phyloP scores from a whole-genome alignment of 1,140 invertebrate species.

The Battus philenor region DNA sequence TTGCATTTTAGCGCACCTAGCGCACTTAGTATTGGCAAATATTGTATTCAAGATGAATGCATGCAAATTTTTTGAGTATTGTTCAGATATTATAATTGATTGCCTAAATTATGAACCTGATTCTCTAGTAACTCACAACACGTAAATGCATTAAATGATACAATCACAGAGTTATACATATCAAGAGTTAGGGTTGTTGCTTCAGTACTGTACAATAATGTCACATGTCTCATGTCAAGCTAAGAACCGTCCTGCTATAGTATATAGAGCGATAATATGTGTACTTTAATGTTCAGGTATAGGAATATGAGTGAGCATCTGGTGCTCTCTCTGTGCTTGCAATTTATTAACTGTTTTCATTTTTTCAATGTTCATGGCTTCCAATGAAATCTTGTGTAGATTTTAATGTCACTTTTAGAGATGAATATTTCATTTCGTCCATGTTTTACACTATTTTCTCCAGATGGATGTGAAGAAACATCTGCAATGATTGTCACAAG shows the following conservation, averaged over 20 bases:
- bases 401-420: no score
- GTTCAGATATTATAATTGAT: background rate
- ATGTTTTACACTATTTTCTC: no score
- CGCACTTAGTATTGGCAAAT: constrained; percentile 26
- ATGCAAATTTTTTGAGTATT: background rate
- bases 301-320: constrained; percentile 14
- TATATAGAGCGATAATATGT: constrained; percentile 36
- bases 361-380: no score
- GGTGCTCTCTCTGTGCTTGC: no score
- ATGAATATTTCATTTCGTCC: no score
- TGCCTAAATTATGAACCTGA: background rate
- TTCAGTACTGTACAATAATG: constrained; percentile 31
- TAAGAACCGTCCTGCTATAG: constrained; percentile 63
- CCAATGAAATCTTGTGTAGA: no score
- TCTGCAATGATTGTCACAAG: no score
- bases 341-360: no score
- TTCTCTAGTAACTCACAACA: background rate
- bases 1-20: constrained; percentile 15
- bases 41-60: constrained; percentile 14
- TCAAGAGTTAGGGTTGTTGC: constrained; percentile 43
- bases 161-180: constrained; percentile 50
- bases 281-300: constrained; percentile 21
- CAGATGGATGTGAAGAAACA: no score
- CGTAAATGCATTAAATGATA: constrained; percentile 3
- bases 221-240: constrained; percentile 31